Evolutionary conservation across 2,113 vertebrate genomes (phyloP).

Genomic region (Glaucidium brasilianum): DNA sequence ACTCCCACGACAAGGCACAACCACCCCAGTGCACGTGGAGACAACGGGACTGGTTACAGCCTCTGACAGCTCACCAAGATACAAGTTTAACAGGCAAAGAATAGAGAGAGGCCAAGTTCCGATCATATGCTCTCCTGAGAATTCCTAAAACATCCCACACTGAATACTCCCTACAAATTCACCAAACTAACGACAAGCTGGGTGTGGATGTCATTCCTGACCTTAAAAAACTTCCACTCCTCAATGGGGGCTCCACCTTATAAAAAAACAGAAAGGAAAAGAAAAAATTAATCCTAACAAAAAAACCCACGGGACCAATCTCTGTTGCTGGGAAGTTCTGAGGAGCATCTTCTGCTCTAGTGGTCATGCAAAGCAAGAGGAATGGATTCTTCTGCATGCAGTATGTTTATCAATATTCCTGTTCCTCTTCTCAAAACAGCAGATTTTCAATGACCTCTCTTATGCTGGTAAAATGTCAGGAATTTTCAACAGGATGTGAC

Average conservation of each 20-base stretch:
- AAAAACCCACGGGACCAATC: neutral
- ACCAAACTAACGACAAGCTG: neutral
- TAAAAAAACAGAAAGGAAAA: neutral
- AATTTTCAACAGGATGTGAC: neutral
- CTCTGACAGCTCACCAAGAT: neutral
- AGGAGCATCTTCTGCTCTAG: neutral
- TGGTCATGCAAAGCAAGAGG: neutral
- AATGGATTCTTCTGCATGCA: neutral
- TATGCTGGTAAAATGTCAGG: neutral
- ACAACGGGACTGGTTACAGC: neutral
- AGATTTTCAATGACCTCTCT: neutral
- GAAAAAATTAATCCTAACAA: neutral
- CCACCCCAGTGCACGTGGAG: neutral
- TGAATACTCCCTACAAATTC: slow-evolving; percentile 1
- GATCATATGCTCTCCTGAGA: neutral
- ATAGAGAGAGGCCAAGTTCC: neutral
- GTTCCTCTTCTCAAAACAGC: neutral
- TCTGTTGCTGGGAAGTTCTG: neutral
- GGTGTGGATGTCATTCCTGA: slow-evolving; percentile 1
- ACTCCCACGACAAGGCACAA: fast-evolving
- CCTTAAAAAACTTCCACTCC: neutral
- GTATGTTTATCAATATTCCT: neutral
- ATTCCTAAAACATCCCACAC: neutral
- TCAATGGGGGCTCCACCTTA: neutral
- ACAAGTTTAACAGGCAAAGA: neutral